Evolutionary conservation across 2,113 vertebrate genomes (phyloP).

Genomic region (Platycercus adscitus): DNA sequence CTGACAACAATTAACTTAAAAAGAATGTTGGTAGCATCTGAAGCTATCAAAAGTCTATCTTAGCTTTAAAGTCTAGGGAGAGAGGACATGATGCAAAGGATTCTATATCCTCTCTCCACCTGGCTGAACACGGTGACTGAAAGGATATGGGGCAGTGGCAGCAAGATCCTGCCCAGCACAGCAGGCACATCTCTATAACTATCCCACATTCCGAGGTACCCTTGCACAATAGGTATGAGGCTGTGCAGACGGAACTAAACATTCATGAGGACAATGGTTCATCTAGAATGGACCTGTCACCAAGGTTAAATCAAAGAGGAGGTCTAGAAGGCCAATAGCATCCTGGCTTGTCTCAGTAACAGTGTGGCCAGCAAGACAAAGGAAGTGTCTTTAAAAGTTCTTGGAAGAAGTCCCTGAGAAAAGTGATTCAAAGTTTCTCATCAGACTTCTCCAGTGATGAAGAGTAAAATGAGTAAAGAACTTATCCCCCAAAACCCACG

Average conservation of each 20-base stretch:
- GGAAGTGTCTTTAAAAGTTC: background rate
- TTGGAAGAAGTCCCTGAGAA: background rate
- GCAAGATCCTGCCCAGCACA: background rate
- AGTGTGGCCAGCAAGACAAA: background rate
- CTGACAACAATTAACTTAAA: background rate
- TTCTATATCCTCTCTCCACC: background rate
- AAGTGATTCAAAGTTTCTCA: background rate
- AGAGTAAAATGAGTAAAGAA: background rate
- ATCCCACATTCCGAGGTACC: background rate
- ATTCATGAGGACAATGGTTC: background rate
- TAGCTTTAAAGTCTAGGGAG: background rate
- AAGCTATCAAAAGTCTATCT: background rate
- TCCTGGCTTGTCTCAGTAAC: background rate
- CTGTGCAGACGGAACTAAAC: background rate
- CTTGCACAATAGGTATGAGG: background rate
- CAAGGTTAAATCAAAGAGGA: background rate
- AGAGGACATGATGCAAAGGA: background rate
- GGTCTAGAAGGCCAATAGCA: background rate
- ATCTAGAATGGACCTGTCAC: background rate
- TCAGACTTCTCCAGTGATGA: accelerated
- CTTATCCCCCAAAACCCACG: accelerated
- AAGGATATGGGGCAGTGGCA: background rate
- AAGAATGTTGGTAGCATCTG: background rate
- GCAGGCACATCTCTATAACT: background rate
- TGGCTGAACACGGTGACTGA: background rate